These are phyloP conservation scores for Percina caprodes DNA, from an alignment of 2,113 vertebrate species.

Conservation along the genomic window DNA sequence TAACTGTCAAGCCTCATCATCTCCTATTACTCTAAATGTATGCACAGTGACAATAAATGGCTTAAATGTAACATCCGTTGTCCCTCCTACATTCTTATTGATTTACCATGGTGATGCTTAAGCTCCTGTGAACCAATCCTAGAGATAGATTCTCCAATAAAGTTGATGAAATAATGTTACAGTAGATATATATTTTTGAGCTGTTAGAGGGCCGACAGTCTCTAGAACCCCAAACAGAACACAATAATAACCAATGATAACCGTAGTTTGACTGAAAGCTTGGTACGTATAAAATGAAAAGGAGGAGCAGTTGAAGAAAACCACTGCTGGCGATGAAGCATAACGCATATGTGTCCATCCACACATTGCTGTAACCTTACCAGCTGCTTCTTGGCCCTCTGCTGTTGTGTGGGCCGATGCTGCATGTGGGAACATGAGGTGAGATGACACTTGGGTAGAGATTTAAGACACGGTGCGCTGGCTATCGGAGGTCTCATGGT, in stretches of 20 bases:
- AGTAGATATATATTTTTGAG: not conserved
- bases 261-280: slow-evolving; percentile 5
- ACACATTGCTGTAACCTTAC: slow-evolving; percentile 25
- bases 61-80: too few species aligned
- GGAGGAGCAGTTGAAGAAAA: slow-evolving; percentile 14
- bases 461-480: slow-evolving; percentile 74
- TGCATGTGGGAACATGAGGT: slow-evolving; percentile 59
- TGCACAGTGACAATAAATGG: too few species aligned
- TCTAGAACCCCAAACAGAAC: not conserved
- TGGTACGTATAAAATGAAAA: slow-evolving; percentile 30
- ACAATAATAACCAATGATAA: not conserved
- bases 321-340: slow-evolving; percentile 49
- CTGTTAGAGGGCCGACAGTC: not conserved
- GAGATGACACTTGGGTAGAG: slow-evolving; percentile 63
- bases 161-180: not conserved
- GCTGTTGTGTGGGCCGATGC: slow-evolving; percentile 36
- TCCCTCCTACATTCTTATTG: too few species aligned
- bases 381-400: slow-evolving; percentile 48
- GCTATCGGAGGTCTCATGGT: slow-evolving; percentile 69
- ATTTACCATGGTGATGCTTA: too few species aligned
- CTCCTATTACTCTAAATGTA: too few species aligned
- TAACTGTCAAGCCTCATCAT: too few species aligned
- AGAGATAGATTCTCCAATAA: not conserved
- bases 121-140: too few species aligned
- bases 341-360: slow-evolving; percentile 49